Conservation (phyloP, 2,797 vertebrate genomes). For the Hylomyscus alleni region DNA sequence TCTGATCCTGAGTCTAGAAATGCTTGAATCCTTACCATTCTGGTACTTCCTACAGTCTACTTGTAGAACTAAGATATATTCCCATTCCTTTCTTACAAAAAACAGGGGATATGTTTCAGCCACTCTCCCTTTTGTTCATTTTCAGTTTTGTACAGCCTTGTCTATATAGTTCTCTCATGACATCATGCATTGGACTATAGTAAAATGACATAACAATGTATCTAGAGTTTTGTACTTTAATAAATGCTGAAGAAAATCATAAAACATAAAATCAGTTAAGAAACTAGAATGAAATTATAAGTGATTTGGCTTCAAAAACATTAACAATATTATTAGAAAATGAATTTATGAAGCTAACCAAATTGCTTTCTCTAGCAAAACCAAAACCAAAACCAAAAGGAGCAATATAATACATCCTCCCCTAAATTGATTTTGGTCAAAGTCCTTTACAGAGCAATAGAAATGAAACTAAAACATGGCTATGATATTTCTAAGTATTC, state of each 20-base stretch:
- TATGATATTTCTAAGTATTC: constrained; percentile 19
- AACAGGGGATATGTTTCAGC: neutral
- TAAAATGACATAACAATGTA: neutral
- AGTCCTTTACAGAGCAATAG: neutral
- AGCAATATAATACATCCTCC: neutral
- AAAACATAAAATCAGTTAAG: constrained; percentile 41
- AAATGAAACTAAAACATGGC: neutral
- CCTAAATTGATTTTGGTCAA: too few species aligned
- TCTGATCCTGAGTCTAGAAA: neutral
- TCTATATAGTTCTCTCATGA: neutral
- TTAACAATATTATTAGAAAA: constrained; percentile 7
- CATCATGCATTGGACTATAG: too few species aligned
- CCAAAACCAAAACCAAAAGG: neutral
- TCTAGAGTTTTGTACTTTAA: neutral
- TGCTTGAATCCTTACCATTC: neutral
- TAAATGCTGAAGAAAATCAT: constrained; percentile 24
- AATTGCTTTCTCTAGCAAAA: constrained; percentile 54
- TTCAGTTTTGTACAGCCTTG: neutral
- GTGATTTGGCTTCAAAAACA: neutral
- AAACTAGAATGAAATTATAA: constrained; percentile 49
- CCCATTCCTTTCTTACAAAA: neutral
- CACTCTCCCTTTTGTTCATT: neutral
- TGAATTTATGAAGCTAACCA: constrained; percentile 37
- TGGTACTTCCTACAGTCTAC: neutral
- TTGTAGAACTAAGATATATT: neutral